Conservation (phyloP, 2,113 vertebrate genomes). For the Marcusenius ussheri region DNA sequence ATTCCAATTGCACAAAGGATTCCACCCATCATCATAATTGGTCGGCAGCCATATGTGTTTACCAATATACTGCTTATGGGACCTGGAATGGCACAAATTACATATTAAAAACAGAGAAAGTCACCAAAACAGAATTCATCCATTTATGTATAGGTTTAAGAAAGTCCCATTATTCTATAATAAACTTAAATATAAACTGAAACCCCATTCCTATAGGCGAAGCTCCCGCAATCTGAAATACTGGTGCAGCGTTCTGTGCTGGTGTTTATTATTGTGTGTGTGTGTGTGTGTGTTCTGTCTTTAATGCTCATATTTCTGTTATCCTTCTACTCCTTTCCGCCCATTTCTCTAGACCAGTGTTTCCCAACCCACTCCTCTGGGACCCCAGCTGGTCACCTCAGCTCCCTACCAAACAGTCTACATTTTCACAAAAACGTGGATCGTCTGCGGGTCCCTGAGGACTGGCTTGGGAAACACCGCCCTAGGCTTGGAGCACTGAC, state of each 20-base stretch:
- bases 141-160: not conserved
- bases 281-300: not conserved
- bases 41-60: conserved; percentile 73
- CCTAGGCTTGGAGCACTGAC: not conserved
- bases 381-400: not conserved
- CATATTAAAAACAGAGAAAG: not conserved
- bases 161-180: not conserved
- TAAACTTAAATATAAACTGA: not conserved
- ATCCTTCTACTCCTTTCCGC: not conserved
- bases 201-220: not conserved
- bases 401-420: not conserved
- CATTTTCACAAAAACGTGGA: not conserved
- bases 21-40: conserved; percentile 75
- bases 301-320: not conserved
- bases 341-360: not conserved
- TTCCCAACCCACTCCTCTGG: not conserved
- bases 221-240: not conserved
- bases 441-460: not conserved
- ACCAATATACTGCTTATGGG: conserved; percentile 84
- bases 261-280: not conserved
- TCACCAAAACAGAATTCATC: not conserved
- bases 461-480: not conserved
- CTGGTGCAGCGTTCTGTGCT: not conserved
- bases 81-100: conserved; percentile 54
- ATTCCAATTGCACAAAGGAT: conserved; percentile 80